These are phyloP conservation scores for Brachyistius frenatus DNA, from an alignment of 2,113 vertebrate genomes.

Conservation along the genomic window DNA sequence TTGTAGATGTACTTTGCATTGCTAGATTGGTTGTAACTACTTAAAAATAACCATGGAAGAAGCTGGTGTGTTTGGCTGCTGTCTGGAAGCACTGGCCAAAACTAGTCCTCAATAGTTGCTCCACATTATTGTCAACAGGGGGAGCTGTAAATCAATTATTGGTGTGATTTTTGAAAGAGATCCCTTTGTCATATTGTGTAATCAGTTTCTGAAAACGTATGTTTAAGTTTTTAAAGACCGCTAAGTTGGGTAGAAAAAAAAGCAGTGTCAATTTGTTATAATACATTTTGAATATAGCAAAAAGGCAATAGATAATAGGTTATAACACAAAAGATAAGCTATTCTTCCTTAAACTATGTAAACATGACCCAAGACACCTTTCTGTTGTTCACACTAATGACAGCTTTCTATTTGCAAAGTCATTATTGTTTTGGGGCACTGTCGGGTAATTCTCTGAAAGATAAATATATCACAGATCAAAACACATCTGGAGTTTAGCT, in stretches of 20 bases:
- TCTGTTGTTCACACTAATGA: background rate
- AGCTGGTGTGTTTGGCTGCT: background rate
- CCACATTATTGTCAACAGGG: constrained; percentile 56
- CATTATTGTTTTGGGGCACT: background rate
- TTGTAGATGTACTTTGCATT: background rate
- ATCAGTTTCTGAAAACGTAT: constrained; percentile 1
- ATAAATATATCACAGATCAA: no score
- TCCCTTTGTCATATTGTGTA: background rate
- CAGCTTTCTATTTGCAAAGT: background rate
- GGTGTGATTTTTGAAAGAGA: background rate
- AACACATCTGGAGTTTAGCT: background rate
- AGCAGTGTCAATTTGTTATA: no score
- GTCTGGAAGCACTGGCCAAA: background rate
- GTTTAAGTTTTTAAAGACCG: no score
- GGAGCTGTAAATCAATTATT: constrained; percentile 32
- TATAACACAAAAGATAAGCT: no score
- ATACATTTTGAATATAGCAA: background rate
- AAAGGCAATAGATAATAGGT: no score
- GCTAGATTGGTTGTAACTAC: background rate
- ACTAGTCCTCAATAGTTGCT: background rate
- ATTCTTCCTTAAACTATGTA: background rate
- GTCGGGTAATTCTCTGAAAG: background rate
- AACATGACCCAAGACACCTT: background rate
- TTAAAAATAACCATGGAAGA: background rate
- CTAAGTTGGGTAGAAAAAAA: no score